A percentile compares a stretch with the other conserved stretches of the same genome.
Evolutionary conservation across 2,113 vertebrate species (phyloP).

Genomic region (Ceyx margarethae): DNA sequence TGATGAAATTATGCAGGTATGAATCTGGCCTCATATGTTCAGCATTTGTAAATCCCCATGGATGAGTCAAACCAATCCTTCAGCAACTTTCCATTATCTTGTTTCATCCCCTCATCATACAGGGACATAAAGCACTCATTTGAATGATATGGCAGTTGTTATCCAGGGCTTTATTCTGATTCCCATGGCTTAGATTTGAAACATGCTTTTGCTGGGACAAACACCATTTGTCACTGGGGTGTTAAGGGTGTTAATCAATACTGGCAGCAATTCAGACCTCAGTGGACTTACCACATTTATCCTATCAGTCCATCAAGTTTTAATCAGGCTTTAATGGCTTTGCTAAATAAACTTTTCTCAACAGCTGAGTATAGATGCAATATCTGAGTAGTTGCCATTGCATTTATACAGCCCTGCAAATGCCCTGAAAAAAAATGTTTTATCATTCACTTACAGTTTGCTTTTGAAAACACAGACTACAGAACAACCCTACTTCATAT

Average conservation of each 20-base stretch:
- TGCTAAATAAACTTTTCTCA: constrained; percentile 53
- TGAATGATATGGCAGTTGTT: background rate
- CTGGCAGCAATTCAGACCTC: constrained; percentile 47
- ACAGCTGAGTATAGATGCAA: constrained; percentile 2
- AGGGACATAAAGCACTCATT: background rate
- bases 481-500: background rate
- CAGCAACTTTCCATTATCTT: background rate
- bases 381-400: background rate
- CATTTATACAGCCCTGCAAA: background rate
- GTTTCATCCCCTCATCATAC: background rate
- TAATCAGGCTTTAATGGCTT: constrained; percentile 50
- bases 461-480: background rate
- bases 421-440: background rate
- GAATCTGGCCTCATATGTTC: background rate
- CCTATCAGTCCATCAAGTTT: constrained; percentile 48
- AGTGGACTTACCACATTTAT: constrained; percentile 19
- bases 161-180: constrained; percentile 23
- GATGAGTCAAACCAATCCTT: background rate
- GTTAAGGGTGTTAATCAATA: constrained; percentile 51
- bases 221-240: background rate
- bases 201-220: constrained; percentile 15
- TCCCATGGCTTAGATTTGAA: background rate
- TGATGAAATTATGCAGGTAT: background rate
- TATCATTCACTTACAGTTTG: background rate
- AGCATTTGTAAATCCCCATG: background rate